These are phyloP conservation scores for Cyprinodon variegatus DNA, from an alignment of 2,113 vertebrate species.

Conservation along the genomic window DNA sequence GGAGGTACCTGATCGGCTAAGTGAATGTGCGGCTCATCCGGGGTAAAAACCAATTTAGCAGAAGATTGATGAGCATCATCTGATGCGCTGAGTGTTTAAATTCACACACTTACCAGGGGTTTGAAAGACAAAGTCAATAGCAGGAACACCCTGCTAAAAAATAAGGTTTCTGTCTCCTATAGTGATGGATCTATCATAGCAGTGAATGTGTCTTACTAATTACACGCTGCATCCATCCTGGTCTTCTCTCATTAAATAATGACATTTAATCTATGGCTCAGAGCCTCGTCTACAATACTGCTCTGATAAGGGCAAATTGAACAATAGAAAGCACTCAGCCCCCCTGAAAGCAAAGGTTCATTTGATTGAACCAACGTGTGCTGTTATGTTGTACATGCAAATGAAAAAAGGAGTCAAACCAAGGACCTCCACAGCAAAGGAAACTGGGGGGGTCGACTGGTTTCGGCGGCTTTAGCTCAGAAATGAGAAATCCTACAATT, in stretches of 20 bases:
- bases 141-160: conserved; percentile 12
- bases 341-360: conserved; percentile 45
- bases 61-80: conserved; percentile 49
- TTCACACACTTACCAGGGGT: conserved; percentile 41
- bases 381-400: background rate
- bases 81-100: conserved; percentile 61
- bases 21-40: background rate
- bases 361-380: conserved; percentile 38
- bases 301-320: conserved; percentile 61
- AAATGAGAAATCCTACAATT: conserved; percentile 16
- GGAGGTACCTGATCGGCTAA: conserved; percentile 2
- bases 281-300: conserved; percentile 49
- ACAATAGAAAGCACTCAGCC: conserved; percentile 54
- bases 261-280: conserved; percentile 65
- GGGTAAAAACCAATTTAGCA: conserved; percentile 42
- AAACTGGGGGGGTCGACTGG: conserved; percentile 21
- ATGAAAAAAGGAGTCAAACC: conserved; percentile 23
- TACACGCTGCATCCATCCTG: conserved; percentile 66
- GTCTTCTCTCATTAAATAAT: conserved; percentile 73
- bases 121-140: conserved; percentile 26
- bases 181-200: conserved; percentile 68
- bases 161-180: conserved; percentile 6
- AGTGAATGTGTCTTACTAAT: conserved; percentile 64
- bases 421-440: conserved; percentile 1
- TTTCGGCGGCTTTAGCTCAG: conserved; percentile 48